These are phyloP conservation scores for Corythornis vintsioides DNA, from an alignment of 2,113 vertebrate species.

Conservation along the genomic window DNA sequence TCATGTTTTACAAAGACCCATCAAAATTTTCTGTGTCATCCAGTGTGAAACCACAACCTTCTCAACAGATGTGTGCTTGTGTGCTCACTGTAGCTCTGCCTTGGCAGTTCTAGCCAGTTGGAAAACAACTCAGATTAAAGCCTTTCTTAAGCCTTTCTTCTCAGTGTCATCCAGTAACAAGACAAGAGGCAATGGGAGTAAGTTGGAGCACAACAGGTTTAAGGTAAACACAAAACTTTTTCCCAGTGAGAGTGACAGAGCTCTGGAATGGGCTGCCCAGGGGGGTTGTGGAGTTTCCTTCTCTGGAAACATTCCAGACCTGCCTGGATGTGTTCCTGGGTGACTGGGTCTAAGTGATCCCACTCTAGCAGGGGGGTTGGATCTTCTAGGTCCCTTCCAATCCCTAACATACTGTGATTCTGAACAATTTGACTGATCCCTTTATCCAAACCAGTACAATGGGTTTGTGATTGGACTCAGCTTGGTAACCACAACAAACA, in stretches of 20 bases:
- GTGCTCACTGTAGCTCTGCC: background rate
- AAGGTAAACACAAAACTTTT: no score
- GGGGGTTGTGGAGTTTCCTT: no score
- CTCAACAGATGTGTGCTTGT: background rate
- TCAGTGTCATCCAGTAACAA: no score
- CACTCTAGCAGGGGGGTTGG: no score
- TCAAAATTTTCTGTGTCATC: background rate
- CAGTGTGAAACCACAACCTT: background rate
- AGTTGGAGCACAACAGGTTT: no score
- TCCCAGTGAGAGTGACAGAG: no score
- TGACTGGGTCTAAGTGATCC: no score
- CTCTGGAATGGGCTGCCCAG: no score
- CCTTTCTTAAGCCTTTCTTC: background rate
- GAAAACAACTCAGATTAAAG: background rate
- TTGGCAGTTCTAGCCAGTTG: background rate
- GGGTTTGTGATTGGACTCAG: background rate
- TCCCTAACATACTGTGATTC: background rate
- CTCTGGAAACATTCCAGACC: no score
- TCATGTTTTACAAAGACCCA: background rate
- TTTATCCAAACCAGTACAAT: background rate
- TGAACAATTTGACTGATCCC: background rate
- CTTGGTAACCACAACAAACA: background rate
- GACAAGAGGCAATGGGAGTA: no score
- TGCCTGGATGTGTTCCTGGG: no score
- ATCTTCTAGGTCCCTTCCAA: no score